phyloP scores from a whole-genome alignment of 2,888 invertebrate genomes.

The Macrosiphum euphorbiae region DNA sequence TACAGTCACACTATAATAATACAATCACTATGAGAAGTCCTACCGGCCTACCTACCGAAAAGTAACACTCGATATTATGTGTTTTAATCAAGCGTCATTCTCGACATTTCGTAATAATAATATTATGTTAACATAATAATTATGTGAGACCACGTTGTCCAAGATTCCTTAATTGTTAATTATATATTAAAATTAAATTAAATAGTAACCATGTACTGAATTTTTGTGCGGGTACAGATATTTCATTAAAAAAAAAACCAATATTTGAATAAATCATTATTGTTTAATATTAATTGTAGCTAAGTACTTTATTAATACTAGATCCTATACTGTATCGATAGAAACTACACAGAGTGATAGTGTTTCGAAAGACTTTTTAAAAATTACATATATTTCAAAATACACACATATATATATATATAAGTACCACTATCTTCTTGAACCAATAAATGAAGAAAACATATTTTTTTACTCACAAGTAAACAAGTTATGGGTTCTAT shows the following conservation, averaged over 20 bases:
- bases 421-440: not conserved
- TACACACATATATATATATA: not conserved
- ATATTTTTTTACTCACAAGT: not conserved
- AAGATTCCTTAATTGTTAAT: not conserved
- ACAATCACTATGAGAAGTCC: not conserved
- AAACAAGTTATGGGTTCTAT: not conserved
- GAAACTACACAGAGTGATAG: not conserved
- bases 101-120: not conserved
- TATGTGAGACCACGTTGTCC: not conserved
- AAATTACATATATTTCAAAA: not conserved
- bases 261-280: not conserved
- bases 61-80: not conserved
- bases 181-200: not conserved
- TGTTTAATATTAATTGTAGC: too few relatives aligned
- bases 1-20: not conserved
- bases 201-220: not conserved
- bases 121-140: not conserved
- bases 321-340: not conserved
- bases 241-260: not conserved
- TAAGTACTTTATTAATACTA: not conserved
- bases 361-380: not conserved
- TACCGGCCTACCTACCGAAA: not conserved
- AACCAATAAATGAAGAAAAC: not conserved
- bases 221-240: not conserved
- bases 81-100: not conserved